These are phyloP conservation scores for Alectoris magna DNA, from an alignment of 2,797 vertebrate species.

Conservation along the genomic window DNA sequence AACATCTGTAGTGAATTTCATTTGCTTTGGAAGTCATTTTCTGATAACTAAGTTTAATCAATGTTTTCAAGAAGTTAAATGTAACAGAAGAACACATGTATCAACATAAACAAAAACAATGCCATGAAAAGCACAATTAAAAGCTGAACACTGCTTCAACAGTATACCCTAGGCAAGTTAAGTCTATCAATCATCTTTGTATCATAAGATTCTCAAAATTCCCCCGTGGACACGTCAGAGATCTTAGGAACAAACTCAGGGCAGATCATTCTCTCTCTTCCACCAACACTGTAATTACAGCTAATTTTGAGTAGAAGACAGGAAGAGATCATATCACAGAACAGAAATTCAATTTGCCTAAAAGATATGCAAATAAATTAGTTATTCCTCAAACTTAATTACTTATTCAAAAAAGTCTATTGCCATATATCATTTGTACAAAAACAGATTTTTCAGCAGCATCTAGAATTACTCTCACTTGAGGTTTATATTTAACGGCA, in stretches of 20 bases:
- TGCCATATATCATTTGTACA: neutral
- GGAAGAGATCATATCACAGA: neutral
- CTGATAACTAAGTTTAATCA: neutral
- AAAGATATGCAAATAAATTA: neutral
- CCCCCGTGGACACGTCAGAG: neutral
- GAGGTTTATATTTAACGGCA: neutral
- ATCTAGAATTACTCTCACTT: neutral
- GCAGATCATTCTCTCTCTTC: neutral
- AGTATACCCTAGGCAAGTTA: neutral
- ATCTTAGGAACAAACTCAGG: neutral
- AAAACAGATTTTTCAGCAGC: neutral
- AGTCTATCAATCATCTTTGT: neutral
- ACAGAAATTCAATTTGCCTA: neutral
- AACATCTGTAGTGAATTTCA: neutral
- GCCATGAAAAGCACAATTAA: neutral
- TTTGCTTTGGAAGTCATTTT: neutral
- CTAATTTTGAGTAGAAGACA: neutral
- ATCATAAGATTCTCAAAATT: neutral
- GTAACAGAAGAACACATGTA: neutral
- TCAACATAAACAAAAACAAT: neutral
- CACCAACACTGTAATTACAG: neutral
- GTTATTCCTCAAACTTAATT: neutral
- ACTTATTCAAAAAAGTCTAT: neutral
- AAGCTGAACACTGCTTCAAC: neutral
- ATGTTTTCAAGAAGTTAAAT: neutral